Percentiles rank a stretch among this genome's conserved stretches.
These are phyloP conservation scores for Drosophila birchii DNA, from an alignment of 2,888 invertebrate genomes.

Conservation along the genomic window DNA sequence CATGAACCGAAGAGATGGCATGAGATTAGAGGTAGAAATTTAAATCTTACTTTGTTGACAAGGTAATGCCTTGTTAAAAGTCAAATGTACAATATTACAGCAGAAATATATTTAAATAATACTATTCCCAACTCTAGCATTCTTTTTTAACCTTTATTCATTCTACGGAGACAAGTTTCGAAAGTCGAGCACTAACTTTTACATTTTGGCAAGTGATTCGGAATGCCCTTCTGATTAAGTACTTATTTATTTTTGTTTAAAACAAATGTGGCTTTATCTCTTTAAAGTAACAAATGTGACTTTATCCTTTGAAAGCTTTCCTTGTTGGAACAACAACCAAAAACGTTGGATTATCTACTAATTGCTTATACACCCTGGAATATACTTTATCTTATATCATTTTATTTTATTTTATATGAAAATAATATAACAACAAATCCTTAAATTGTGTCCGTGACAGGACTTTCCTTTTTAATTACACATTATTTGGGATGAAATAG, in stretches of 20 bases:
- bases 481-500: slow-evolving; percentile 26
- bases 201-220: slow-evolving; percentile 5
- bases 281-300: background rate
- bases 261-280: slow-evolving; percentile 3
- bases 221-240: background rate
- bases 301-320: slow-evolving; percentile 9
- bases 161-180: background rate
- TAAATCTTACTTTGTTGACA: slow-evolving; percentile 9
- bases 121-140: too few relatives aligned
- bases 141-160: background rate
- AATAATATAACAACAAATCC: background rate
- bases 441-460: background rate
- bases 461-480: slow-evolving; percentile 60
- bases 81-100: background rate
- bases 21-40: slow-evolving; percentile 2
- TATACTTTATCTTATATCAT: background rate
- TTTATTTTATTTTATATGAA: background rate
- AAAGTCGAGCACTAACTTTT: background rate
- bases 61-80: background rate
- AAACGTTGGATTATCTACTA: background rate
- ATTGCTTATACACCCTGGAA: background rate
- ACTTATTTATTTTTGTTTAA: slow-evolving; percentile 7
- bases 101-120: background rate
- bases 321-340: background rate
- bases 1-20: slow-evolving; percentile 3